phyloP scores from a whole-genome alignment of 1,140 invertebrate species.

The Steinernema feltiae region DNA sequence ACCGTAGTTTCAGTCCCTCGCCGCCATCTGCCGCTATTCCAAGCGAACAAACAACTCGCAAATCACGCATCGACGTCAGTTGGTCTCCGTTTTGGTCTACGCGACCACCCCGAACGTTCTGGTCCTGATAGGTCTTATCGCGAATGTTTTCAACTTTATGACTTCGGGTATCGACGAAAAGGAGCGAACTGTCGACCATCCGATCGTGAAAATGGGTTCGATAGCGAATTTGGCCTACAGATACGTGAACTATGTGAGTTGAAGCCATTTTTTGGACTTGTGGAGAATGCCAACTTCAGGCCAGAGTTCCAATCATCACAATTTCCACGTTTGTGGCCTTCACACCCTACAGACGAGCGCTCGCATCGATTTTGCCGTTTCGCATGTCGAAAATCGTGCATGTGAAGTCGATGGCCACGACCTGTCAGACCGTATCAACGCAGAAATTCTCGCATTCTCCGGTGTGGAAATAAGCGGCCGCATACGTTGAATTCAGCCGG shows the following conservation, averaged over 20 bases:
- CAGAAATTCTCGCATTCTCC: too few relatives aligned
- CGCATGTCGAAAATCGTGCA: too few relatives aligned
- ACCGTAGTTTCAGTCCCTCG: background rate
- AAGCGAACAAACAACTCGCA: background rate
- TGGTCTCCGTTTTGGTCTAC: background rate
- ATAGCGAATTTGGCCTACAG: background rate
- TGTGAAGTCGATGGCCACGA: too few relatives aligned
- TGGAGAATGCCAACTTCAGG: background rate
- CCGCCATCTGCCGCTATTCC: background rate
- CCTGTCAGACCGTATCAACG: too few relatives aligned
- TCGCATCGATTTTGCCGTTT: too few relatives aligned
- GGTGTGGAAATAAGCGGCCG: too few relatives aligned
- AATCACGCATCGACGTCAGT: background rate
- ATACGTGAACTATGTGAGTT: background rate
- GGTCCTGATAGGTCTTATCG: background rate
- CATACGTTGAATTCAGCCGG: too few relatives aligned
- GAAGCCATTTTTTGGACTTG: too few relatives aligned
- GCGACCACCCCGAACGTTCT: background rate
- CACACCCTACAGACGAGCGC: background rate
- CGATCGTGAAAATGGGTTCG: background rate
- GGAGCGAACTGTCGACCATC: background rate
- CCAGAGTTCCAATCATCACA: background rate
- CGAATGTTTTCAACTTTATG: background rate
- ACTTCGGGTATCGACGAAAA: background rate
- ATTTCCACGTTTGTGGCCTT: slow-evolving; percentile 5